Percentiles rank a stretch among this genome's conserved stretches.
Conservation (phyloP, 1,140 invertebrate species). For the Brachionus sp. region DNA sequence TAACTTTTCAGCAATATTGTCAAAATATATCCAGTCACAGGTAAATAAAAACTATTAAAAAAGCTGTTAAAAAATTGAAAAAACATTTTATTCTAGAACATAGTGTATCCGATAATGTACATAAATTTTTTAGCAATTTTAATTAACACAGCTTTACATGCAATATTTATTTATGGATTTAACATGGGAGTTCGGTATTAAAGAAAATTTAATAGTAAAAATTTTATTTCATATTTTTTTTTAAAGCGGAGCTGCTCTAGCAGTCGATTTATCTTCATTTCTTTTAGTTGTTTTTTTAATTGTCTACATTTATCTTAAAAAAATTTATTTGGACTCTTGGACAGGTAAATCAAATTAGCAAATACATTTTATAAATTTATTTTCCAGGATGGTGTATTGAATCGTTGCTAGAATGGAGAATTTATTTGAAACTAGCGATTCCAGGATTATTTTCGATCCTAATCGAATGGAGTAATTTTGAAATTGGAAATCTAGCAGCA, state of each 20-base stretch:
- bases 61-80: neutral
- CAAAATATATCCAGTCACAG: conserved; percentile 37
- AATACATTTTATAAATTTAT: neutral
- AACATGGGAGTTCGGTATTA: conserved; percentile 36
- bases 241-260: conserved; percentile 26
- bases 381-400: conserved; percentile 20
- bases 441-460: conserved; percentile 39
- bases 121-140: conserved; percentile 3
- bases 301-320: conserved; percentile 14
- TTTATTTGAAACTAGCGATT: conserved; percentile 33
- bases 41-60: neutral
- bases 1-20: conserved; percentile 12
- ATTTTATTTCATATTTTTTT: neutral
- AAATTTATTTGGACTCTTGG: conserved; percentile 28
- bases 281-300: neutral
- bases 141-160: neutral
- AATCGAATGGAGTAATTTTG: conserved; percentile 40
- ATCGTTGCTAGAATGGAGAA: conserved; percentile 21
- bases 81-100: conserved; percentile 1
- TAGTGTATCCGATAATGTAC: conserved; percentile 36
- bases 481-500: conserved; percentile 31
- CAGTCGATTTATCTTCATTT: conserved; percentile 14
- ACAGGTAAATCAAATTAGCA: neutral
- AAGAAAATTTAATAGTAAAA: neutral
- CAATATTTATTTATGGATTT: conserved; percentile 1